Conservation (phyloP, 2,113 vertebrate species). For the Aleadryas rufinucha region DNA sequence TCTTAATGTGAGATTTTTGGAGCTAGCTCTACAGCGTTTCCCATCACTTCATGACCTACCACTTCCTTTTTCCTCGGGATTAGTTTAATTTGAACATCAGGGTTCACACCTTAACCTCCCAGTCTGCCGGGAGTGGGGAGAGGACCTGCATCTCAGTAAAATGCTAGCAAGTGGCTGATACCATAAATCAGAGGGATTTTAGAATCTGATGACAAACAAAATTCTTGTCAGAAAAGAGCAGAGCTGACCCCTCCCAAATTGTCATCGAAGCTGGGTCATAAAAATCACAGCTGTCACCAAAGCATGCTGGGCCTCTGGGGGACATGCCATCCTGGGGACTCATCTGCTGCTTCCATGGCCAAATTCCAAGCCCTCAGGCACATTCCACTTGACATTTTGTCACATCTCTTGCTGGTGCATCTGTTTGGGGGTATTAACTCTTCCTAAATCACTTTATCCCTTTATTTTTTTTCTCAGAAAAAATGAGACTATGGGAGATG, state of each 20-base stretch:
- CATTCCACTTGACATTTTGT: constrained; percentile 88
- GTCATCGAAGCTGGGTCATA: constrained; percentile 85
- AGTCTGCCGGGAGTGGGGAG: background rate
- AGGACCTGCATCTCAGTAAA: constrained; percentile 44
- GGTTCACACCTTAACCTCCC: background rate
- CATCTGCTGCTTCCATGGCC: constrained; percentile 74
- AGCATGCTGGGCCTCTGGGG: constrained; percentile 71
- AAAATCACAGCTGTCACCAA: constrained; percentile 93
- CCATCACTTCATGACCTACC: background rate
- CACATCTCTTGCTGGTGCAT: constrained; percentile 78
- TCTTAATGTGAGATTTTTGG: background rate
- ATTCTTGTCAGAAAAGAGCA: constrained; percentile 83
- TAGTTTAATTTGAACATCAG: background rate
- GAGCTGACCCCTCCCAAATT: constrained; percentile 76
- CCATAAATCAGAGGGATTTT: constrained; percentile 87
- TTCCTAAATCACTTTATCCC: constrained; percentile 75
- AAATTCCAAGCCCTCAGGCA: constrained; percentile 77
- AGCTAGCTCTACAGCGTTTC: background rate
- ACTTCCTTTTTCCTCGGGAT: background rate
- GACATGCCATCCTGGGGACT: constrained; percentile 82
- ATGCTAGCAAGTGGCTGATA: constrained; percentile 66
- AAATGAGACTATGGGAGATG: background rate
- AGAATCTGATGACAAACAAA: constrained; percentile 89
- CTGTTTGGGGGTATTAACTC: constrained; percentile 79
- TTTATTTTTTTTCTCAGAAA: constrained; percentile 26